Base-by-base conservation (phyloP, 2,888 invertebrate species). In the Ormyrus thymus region DNA sequence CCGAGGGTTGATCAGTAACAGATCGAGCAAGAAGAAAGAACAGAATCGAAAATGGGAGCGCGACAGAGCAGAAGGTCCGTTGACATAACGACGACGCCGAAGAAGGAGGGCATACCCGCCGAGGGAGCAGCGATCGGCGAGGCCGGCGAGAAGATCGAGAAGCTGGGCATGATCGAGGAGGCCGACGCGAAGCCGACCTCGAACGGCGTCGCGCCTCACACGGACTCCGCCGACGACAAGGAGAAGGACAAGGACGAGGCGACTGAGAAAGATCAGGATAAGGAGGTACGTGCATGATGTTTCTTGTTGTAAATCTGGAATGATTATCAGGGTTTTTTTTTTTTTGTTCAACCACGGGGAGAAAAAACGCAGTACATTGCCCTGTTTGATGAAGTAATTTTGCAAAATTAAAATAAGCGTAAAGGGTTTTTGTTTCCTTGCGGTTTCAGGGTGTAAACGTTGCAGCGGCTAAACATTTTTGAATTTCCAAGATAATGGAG, bases 61-160 rank as follows among this genome's bases (percentile, higher is more conserved):
- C 94, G 94, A 92, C 95, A 95, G 92, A 96, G 96, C 91, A 96
- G 95, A 91, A 94, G 95, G 92, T 96, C 96, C 88, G 95, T 96
- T 90, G 96, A 96, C 90, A 96, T 96, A 91, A 94, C 94, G 86
- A 95, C 95, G 91, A 94, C 92, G 89, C 93, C 91, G 81, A 92
- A 91, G 90, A 91, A 91, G 86, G 91, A 92, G 81, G 91, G 79
- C 45, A 11, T 76, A 3, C 78, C 79, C 13, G 73, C 76, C 46
- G 81, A 81, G 64, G 78, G 65, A 5, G 66, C 29, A 13, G 77
- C 51, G 4, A 55, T 92, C 86, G 95, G 94, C 81, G 92, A 92
- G 82, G 87, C 86, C n/a, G 87, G 87, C 15, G 89, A 79, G 29
- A 81, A 81, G 66, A 76, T 81, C 56, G 81, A 81, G 75, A 95